Conservation (phyloP, 2,797 vertebrate species). For the Kryptolebias ocellatus region DNA sequence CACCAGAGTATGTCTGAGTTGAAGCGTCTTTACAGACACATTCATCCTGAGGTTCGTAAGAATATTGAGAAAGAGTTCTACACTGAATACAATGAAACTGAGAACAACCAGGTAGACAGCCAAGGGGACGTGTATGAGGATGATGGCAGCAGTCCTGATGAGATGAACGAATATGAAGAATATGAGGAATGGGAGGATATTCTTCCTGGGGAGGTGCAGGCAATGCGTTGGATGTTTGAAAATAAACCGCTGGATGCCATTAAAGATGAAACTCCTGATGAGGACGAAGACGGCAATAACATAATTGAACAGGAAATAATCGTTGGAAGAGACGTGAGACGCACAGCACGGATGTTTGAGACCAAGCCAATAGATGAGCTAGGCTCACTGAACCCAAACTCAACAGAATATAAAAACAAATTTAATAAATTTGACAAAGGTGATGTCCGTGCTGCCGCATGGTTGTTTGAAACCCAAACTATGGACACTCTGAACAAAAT, state of each 20-base stretch:
- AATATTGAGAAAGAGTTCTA: conserved; percentile 85
- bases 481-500: conserved; percentile 87
- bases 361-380: conserved; percentile 83
- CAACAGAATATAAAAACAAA: conserved; percentile 75
- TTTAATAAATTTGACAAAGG: conserved; percentile 85
- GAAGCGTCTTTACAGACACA: conserved; percentile 88
- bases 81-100: conserved; percentile 78
- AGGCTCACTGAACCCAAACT: conserved; percentile 52
- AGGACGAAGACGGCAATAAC: conserved; percentile 71
- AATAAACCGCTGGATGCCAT: conserved; percentile 88
- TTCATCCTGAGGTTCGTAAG: conserved; percentile 88
- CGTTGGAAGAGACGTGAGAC: conserved; percentile 86
- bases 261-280: conserved; percentile 78
- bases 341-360: conserved; percentile 91
- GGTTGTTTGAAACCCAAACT: conserved; percentile 89
- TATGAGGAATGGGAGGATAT: conserved; percentile 87
- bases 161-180: conserved; percentile 81
- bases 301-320: conserved; percentile 85
- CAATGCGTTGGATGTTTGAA: conserved; percentile 90
- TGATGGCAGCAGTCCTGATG: conserved; percentile 71
- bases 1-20: conserved; percentile 87
- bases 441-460: conserved; percentile 80
- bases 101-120: conserved; percentile 70
- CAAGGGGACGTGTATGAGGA: conserved; percentile 84
- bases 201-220: conserved; percentile 87